Base-by-base conservation (phyloP, 2,888 invertebrate genomes). In the Noctua janthina region DNA sequence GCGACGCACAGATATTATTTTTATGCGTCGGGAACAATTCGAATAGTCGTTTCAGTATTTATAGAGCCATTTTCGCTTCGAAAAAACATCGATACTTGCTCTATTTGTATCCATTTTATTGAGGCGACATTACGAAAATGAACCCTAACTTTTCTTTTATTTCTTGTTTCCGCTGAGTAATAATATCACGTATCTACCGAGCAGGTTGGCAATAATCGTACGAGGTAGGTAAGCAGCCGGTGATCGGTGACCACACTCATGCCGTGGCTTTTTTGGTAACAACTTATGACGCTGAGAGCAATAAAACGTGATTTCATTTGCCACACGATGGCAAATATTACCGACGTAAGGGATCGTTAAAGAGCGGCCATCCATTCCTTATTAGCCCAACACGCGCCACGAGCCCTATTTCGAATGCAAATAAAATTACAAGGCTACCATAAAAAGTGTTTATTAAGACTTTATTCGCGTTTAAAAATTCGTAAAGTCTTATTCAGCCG, bases 361-460 rank as follows among this genome's bases (percentile, higher is more conserved):
- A 94, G 94, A 92, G 92, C 93, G 92, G 88, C 91, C 95, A 94
- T 94, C 93, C 94, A 93, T 93, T 94, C 96, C 96, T 95, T 96
- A 96, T 96, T 96, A 96, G 95, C 93, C 92, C 91, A 95, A 95
- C 95, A 95, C 95, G 95, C 94, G 95, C 94, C 94, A 92, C 94
- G 92, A 90, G 91, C 92, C 95, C 95, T 95, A 96, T 96, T 95
- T 92, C 91, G 93, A 93, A 95, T 96, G 94, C 93, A 94, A 96
- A 96, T 96, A 96, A 96, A 95, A 96, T 94, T 94, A 94, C 94
- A 95, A 94, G 93, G 92, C 94, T 92, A 92, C 94, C 94, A 96
- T 96, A 96, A 96, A 96, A 93, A 95, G 93, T 92, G 92, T 95
- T 96, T 96, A 96, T 96, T 95, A 96, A 96, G 96, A 95, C 95